A percentile compares a stretch with the other conserved stretches of the same genome.
These are phyloP conservation scores for Drosophila robusta DNA, from an alignment of 2,888 invertebrate genomes.

Conservation along the genomic window DNA sequence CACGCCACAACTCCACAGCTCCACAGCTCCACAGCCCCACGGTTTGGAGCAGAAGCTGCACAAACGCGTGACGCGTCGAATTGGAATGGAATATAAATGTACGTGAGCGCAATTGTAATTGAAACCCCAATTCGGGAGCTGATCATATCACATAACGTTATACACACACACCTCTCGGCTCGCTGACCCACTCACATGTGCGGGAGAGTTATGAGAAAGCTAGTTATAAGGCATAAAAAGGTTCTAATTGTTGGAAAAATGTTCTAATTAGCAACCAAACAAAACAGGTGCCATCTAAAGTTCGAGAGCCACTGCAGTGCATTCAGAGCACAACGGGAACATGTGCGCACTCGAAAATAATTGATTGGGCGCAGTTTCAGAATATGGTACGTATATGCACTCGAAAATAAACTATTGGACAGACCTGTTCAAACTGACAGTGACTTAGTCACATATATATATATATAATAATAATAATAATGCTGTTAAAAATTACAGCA, in stretches of 20 bases:
- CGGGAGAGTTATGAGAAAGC: slow-evolving; percentile 57
- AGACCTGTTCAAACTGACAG: slow-evolving; percentile 1
- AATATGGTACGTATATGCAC: background rate
- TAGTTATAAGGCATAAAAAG: slow-evolving; percentile 33
- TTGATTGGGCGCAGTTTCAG: background rate
- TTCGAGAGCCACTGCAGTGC: slow-evolving; percentile 9
- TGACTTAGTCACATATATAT: slow-evolving; percentile 2
- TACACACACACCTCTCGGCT: background rate
- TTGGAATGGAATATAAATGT: slow-evolving; percentile 41
- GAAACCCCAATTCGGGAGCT: slow-evolving; percentile 45
- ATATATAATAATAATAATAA: slow-evolving; percentile 3
- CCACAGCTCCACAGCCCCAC: background rate
- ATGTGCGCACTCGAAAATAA: background rate
- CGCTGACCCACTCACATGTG: slow-evolving; percentile 44
- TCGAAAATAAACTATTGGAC: slow-evolving; percentile 1
- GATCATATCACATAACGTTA: slow-evolving; percentile 34
- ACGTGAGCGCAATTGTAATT: slow-evolving; percentile 61
- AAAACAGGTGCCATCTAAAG: slow-evolving; percentile 6
- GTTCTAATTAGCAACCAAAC: slow-evolving; percentile 6
- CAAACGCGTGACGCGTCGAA: slow-evolving; percentile 39
- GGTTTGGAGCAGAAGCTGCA: slow-evolving; percentile 27
- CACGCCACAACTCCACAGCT: slow-evolving; percentile 29
- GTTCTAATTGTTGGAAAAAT: slow-evolving; percentile 58
- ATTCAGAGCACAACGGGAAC: background rate
- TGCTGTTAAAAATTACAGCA: slow-evolving; percentile 20